phyloP scores from a whole-genome alignment of 1,140 invertebrate species.

The Daktulosphaira vitifoliae region DNA sequence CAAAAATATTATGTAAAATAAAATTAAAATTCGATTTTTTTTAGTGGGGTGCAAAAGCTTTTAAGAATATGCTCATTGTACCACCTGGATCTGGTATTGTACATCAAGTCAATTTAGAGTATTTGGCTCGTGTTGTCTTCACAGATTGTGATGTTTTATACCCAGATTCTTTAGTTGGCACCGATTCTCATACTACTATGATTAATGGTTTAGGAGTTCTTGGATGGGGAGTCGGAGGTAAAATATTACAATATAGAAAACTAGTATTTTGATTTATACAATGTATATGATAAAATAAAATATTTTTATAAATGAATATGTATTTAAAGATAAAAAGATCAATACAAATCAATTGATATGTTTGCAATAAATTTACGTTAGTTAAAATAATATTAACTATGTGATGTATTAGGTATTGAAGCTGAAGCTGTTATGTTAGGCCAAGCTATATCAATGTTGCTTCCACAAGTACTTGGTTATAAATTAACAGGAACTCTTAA shows the following conservation, averaged over 20 bases:
- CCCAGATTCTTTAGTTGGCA: conserved; percentile 96
- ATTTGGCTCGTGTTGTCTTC: conserved; percentile 92
- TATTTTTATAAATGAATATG: conserved; percentile 2
- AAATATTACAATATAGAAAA: conserved; percentile 27
- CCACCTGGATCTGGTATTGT: conserved; percentile 97
- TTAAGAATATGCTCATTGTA: conserved; percentile 94
- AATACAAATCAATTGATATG: neutral
- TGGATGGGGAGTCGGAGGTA: conserved; percentile 67
- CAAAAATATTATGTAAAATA: no score
- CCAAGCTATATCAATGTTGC: conserved; percentile 90
- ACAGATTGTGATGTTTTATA: conserved; percentile 61
- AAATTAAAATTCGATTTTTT: conserved; percentile 37
- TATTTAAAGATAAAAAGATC: neutral
- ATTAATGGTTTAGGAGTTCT: conserved; percentile 84
- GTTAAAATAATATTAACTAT: no score
- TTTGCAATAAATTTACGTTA: no score
- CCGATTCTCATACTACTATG: conserved; percentile 98
- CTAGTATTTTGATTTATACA: neutral
- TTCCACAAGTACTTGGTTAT: conserved; percentile 94
- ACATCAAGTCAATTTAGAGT: conserved; percentile 97
- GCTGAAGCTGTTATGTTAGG: conserved; percentile 88
- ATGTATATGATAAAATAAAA: no score
- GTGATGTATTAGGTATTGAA: conserved; percentile 71
- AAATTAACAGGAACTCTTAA: conserved; percentile 71
- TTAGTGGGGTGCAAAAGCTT: conserved; percentile 90